Evolutionary conservation across 2,797 vertebrate genomes (phyloP), one percentile per base, ranked within the genome.

Genomic region (Naso thynnoides): DNA sequence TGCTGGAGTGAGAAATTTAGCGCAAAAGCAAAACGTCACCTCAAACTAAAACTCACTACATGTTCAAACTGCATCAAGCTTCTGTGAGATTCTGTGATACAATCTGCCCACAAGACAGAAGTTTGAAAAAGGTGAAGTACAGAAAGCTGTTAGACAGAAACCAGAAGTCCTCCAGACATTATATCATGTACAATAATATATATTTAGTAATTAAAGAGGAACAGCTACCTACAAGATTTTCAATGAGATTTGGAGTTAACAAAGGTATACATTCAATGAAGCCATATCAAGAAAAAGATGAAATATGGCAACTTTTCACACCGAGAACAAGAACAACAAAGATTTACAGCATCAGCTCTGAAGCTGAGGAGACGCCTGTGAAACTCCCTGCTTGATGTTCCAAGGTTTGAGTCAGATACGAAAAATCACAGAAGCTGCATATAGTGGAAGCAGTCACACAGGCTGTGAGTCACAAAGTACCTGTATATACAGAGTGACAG

Each of bases 401-500:
- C 60, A 16, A 60, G 76, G 73, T 81, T 79, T 78, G 59, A 86
- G 55, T 73, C 53, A 56, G 65, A 78, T 62, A 23, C 18, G 15
- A 59, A 81, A 81, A 85, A 88, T 82, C 63, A 70, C 59, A 69
- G 72, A 66, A 70, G 45, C 58, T 27, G n/a, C 0, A 19, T 36
- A 73, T 36, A 48, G 50, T 63, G 52, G 57, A 79, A 72, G 73
- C 39, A 65, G 70, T 77, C 81, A 73, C 63, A 23, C 63, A 69
- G 73, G 63, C 81, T 88, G 64, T 77, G 82, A 89, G 75, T 91
- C 86, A 90, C 79, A 91, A 91, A 93, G 90, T 80, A 92, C 90
- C 89, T 89, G 88, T 84, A 88, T 85, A 92, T 86, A 88, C 73
- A 81, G 88, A 93, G 77, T 89, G 91, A 91, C 90, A 89, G 87